Conservation (phyloP, 2,888 invertebrate genomes). For the Eumerus sabulonum region DNA sequence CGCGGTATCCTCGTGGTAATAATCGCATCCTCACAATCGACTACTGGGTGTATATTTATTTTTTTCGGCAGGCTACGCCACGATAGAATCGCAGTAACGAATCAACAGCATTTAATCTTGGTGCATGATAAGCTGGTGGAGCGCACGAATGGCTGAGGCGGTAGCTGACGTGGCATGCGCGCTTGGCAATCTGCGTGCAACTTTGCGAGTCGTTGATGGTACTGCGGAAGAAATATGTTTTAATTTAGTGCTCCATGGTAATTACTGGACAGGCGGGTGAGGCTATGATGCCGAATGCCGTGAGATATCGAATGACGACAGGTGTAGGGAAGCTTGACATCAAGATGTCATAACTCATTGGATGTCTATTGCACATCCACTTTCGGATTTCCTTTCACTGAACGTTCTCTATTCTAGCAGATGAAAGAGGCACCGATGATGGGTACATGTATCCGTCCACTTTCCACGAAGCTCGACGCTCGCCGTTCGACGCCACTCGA, state of each 20-base stretch:
- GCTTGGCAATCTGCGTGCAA: constrained; percentile 54
- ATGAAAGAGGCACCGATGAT: too few relatives aligned
- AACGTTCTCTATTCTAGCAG: too few relatives aligned
- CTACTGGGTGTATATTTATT: constrained; percentile 63
- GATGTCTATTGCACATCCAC: too few relatives aligned
- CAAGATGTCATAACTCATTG: too few relatives aligned
- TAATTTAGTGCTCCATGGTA: constrained; percentile 55
- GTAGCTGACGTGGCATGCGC: constrained; percentile 10
- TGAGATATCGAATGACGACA: too few relatives aligned
- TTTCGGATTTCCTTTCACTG: too few relatives aligned
- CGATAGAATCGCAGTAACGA: constrained; percentile 54
- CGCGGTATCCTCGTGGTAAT: constrained; percentile 50
- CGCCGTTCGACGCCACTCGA: too few relatives aligned
- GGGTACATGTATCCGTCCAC: too few relatives aligned
- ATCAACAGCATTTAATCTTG: constrained; percentile 68
- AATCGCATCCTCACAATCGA: constrained; percentile 60
- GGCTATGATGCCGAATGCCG: neutral
- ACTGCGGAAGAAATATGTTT: constrained; percentile 59
- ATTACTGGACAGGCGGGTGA: constrained; percentile 28
- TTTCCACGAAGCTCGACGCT: too few relatives aligned
- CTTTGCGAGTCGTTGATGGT: constrained; percentile 50
- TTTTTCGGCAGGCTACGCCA: constrained; percentile 51
- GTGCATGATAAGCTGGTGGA: constrained; percentile 60
- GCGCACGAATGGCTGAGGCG: constrained; percentile 37
- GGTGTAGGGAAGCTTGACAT: too few relatives aligned